Conservation (phyloP, 2,888 invertebrate species). For the Caenorhabditis sulstoni region DNA sequence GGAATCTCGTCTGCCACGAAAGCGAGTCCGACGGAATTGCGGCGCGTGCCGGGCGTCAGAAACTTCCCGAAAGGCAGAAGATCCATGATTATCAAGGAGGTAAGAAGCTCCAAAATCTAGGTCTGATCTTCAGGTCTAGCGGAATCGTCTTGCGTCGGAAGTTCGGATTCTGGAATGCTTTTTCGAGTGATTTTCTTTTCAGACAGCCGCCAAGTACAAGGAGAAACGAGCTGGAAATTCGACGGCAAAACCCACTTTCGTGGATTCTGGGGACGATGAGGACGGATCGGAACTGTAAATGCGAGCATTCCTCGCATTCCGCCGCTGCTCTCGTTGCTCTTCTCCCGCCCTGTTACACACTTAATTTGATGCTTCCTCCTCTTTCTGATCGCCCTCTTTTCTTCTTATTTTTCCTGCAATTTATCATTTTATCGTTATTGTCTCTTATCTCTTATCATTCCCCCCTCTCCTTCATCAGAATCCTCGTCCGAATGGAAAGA, state of each 20-base stretch:
- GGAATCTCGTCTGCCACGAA: slow-evolving; percentile 53
- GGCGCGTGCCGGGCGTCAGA: slow-evolving; percentile 64
- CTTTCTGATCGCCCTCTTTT: slow-evolving; percentile 18
- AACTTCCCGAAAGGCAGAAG: slow-evolving; percentile 68
- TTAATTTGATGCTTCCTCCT: background rate
- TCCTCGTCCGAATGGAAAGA: no score
- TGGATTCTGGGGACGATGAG: slow-evolving; percentile 18
- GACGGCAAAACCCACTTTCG: slow-evolving; percentile 14
- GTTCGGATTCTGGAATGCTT: no score
- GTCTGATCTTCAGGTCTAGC: no score
- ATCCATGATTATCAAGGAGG: slow-evolving; percentile 66
- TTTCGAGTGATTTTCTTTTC: slow-evolving; percentile 1
- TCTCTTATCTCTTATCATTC: background rate
- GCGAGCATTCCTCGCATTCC: slow-evolving; percentile 9
- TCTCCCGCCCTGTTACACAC: background rate
- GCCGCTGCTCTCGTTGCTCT: background rate
- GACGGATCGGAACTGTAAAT: slow-evolving; percentile 33
- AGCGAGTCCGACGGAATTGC: slow-evolving; percentile 49
- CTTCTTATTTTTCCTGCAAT: slow-evolving; percentile 6
- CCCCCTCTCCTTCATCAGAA: slow-evolving; percentile 1
- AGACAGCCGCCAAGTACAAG: slow-evolving; percentile 33
- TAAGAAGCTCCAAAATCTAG: slow-evolving; percentile 24
- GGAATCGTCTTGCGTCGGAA: no score
- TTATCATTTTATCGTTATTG: slow-evolving; percentile 29
- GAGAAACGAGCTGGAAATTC: slow-evolving; percentile 1